Conservation (phyloP, 2,888 invertebrate species). For the Rhagium mordax region DNA sequence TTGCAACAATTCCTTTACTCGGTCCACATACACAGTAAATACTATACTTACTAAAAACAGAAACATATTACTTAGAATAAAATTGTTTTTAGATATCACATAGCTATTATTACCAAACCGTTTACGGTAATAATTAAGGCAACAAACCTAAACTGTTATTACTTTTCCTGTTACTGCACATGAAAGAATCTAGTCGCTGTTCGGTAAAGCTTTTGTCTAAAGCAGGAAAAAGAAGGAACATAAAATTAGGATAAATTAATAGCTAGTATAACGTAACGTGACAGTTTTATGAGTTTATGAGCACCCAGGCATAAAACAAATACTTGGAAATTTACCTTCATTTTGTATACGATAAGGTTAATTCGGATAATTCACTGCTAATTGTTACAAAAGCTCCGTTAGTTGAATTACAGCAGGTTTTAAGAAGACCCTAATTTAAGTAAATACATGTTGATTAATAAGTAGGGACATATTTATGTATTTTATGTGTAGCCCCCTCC, state of each 20-base stretch:
- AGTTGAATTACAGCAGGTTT: too few relatives aligned
- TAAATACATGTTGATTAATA: too few relatives aligned
- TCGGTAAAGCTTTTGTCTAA: not conserved
- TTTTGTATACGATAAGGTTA: too few relatives aligned
- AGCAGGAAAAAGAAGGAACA: not conserved
- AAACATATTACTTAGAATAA: too few relatives aligned
- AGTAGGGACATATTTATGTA: too few relatives aligned
- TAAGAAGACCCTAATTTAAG: too few relatives aligned
- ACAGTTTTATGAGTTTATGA: conserved; percentile 16
- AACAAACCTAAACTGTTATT: not conserved
- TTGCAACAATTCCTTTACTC: too few relatives aligned
- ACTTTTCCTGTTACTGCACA: not conserved
- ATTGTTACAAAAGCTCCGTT: too few relatives aligned
- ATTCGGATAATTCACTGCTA: too few relatives aligned
- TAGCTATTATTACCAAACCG: not conserved
- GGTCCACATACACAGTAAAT: too few relatives aligned
- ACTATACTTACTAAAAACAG: too few relatives aligned
- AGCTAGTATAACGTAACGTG: conserved; percentile 7
- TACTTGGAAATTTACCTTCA: not conserved
- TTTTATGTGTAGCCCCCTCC: too few relatives aligned
- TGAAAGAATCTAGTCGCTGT: not conserved
- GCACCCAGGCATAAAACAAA: conserved; percentile 8
- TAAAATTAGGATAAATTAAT: conserved; percentile 16
- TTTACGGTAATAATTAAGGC: conserved; percentile 9
- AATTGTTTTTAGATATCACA: not conserved